Percentiles rank a stretch among this genome's conserved stretches.
phyloP scores from a whole-genome alignment of 2,797 vertebrate species.

The Phalanger gymnotis region DNA sequence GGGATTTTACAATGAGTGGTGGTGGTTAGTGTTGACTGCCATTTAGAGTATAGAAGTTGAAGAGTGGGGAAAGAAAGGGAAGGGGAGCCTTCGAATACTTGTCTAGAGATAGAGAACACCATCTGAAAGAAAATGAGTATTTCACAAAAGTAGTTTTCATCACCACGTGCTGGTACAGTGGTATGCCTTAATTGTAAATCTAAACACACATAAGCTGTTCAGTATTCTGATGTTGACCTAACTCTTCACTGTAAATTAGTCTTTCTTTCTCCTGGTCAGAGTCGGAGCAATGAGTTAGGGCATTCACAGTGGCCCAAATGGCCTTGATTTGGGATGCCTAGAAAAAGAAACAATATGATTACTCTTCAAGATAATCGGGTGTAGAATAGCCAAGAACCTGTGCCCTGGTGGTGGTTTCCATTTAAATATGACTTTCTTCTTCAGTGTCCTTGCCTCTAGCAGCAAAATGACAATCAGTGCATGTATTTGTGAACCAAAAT shows the following conservation, averaged over 20 bases:
- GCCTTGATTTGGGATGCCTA: constrained; percentile 63
- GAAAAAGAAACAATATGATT: not conserved
- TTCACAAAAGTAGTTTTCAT: not conserved
- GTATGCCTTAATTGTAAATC: not conserved
- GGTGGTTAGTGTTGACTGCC: not conserved
- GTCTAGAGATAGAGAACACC: not conserved
- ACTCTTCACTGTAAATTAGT: not conserved
- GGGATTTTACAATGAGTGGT: not conserved
- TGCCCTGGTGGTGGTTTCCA: constrained; percentile 50
- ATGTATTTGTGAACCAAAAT: constrained; percentile 52
- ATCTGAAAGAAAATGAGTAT: not conserved
- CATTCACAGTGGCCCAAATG: constrained; percentile 5
- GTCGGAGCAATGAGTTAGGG: constrained; percentile 8
- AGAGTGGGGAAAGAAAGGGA: not conserved
- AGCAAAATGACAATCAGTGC: constrained; percentile 68
- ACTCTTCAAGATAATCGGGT: constrained; percentile 25
- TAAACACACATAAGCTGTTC: not conserved
- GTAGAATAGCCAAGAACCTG: constrained; percentile 30
- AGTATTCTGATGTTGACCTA: not conserved
- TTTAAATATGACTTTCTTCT: constrained; percentile 73
- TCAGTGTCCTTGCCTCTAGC: constrained; percentile 74
- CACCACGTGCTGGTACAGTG: not conserved
- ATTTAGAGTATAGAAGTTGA: not conserved
- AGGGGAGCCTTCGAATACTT: not conserved
- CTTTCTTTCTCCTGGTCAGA: not conserved